These are phyloP conservation scores for Myodes glareolus DNA, from an alignment of 2,113 vertebrate genomes.

Conservation along the genomic window DNA sequence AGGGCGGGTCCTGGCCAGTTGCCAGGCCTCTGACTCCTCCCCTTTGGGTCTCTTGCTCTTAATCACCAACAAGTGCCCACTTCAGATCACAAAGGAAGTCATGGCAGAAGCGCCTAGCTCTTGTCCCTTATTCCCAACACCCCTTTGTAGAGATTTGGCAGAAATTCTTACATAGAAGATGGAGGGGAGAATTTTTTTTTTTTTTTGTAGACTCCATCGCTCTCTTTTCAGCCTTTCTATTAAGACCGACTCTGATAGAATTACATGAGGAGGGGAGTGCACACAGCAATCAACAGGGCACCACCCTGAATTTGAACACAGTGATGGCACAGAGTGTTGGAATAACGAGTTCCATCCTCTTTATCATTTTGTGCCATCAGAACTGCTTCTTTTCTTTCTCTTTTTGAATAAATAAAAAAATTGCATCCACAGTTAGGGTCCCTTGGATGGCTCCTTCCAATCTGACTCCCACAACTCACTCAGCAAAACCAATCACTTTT, in stretches of 20 bases:
- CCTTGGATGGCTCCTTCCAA: background rate
- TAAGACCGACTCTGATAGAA: background rate
- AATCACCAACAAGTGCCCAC: background rate
- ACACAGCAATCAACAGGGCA: background rate
- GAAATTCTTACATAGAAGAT: background rate
- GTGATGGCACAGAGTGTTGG: background rate
- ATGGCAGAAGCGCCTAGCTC: background rate
- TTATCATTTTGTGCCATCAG: background rate
- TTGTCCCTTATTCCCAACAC: background rate
- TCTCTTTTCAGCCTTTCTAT: background rate
- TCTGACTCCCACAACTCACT: background rate
- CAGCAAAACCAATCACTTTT: background rate
- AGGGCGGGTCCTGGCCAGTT: background rate
- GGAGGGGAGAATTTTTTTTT: background rate
- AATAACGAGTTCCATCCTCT: background rate
- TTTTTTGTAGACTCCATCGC: background rate
- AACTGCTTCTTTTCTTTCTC: slow-evolving; percentile 3
- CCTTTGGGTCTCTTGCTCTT: slow-evolving; percentile 4
- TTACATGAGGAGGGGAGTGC: background rate
- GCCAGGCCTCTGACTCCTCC: background rate
- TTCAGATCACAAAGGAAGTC: background rate
- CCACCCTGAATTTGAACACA: background rate
- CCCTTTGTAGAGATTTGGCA: slow-evolving; percentile 15
- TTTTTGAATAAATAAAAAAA: background rate
- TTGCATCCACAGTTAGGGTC: background rate